Percentiles rank a stretch among this genome's conserved stretches.
phyloP scores from a whole-genome alignment of 2,113 vertebrate species.

The Tympanuchus pallidicinctus region DNA sequence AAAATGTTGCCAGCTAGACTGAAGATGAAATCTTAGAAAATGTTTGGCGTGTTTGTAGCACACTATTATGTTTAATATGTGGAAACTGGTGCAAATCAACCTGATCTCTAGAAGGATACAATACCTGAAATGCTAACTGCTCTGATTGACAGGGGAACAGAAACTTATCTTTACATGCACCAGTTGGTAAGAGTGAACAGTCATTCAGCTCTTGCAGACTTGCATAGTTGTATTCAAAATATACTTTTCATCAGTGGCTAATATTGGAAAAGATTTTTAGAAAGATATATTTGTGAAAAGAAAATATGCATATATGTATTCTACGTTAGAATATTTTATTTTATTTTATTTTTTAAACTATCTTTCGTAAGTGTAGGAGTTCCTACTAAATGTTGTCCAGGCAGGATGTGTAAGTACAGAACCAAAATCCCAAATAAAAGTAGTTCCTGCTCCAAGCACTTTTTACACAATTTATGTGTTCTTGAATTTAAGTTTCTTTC shows the following conservation, averaged over 20 bases:
- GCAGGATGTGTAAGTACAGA: not conserved
- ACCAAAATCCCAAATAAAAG: not conserved
- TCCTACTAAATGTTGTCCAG: not conserved
- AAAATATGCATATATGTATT: not conserved
- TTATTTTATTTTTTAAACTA: not conserved
- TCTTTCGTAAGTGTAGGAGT: not conserved
- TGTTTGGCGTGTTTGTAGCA: not conserved
- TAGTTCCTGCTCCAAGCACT: not conserved
- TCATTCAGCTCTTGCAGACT: not conserved
- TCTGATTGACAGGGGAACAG: not conserved
- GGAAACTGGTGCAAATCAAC: slow-evolving; percentile 1
- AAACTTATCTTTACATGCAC: not conserved
- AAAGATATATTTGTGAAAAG: not conserved
- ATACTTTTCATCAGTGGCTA: not conserved
- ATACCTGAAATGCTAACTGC: not conserved
- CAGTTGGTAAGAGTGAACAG: not conserved
- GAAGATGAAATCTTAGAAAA: slow-evolving; percentile 23
- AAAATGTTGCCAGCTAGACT: not conserved
- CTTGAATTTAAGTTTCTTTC: not conserved
- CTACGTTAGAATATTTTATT: not conserved
- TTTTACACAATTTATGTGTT: not conserved
- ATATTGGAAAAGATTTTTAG: not conserved
- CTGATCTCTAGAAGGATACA: not conserved
- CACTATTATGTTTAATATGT: not conserved
- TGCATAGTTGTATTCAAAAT: not conserved